Conservation (phyloP, 2,888 invertebrate genomes). For the Pandemis corylana region DNA sequence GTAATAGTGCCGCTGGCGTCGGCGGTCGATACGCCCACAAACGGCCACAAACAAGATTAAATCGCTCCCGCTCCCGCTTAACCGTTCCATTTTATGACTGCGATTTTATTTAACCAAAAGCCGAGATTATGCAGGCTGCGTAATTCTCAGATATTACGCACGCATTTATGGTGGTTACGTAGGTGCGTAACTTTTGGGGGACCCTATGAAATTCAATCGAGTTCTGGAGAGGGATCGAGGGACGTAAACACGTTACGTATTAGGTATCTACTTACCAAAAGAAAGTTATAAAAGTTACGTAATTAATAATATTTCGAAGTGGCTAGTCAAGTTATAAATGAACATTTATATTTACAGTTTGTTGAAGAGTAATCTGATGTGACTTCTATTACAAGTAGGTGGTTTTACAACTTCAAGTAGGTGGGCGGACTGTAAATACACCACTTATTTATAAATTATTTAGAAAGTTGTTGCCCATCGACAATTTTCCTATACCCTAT, state of each 20-base stretch:
- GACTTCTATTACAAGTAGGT: neutral
- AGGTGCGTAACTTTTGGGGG: constrained; percentile 5
- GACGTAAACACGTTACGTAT: neutral
- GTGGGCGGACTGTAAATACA: neutral
- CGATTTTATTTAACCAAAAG: constrained; percentile 29
- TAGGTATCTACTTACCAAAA: neutral
- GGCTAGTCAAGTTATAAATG: neutral
- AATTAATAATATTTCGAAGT: neutral
- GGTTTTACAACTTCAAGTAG: neutral
- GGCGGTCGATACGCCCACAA: constrained; percentile 22
- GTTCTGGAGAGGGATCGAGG: neutral
- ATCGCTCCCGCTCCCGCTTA: constrained; percentile 28
- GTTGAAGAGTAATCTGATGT: neutral
- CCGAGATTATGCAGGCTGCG: constrained; percentile 32
- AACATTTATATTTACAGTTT: constrained; percentile 1
- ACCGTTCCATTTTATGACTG: constrained; percentile 35
- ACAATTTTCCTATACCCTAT: too few relatives aligned
- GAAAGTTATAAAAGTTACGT: neutral
- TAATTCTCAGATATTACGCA: constrained; percentile 32
- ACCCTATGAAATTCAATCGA: constrained; percentile 14
- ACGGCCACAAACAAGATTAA: constrained; percentile 41
- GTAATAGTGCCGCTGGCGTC: constrained; percentile 1
- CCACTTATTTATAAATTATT: neutral
- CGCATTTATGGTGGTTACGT: constrained; percentile 27
- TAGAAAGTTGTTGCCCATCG: too few relatives aligned